These are phyloP conservation scores for Tridacna crocea DNA, from an alignment of 2,888 invertebrate genomes.

Conservation along the genomic window DNA sequence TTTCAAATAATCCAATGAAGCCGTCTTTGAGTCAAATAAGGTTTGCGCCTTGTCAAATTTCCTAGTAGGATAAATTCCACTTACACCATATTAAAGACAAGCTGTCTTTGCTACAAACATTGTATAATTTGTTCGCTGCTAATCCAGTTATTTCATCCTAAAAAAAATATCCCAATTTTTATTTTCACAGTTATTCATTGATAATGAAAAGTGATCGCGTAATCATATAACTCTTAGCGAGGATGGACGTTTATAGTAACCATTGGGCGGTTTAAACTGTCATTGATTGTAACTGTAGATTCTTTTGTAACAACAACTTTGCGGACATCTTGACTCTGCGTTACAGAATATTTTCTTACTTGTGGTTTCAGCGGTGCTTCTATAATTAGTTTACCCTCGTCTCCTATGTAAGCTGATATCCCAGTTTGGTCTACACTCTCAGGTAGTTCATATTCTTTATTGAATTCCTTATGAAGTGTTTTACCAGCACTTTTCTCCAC, in stretches of 20 bases:
- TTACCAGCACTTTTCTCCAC: constrained; percentile 81
- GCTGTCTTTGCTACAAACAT: too few species aligned
- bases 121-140: too few species aligned
- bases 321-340: constrained; percentile 79
- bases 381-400: constrained; percentile 82
- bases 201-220: too few species aligned
- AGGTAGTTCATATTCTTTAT: constrained; percentile 83
- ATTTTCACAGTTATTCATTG: too few species aligned
- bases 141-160: too few species aligned
- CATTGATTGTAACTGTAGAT: constrained; percentile 77
- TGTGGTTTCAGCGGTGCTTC: constrained; percentile 82
- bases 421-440: constrained; percentile 82
- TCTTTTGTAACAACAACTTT: constrained; percentile 79
- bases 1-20: too few species aligned
- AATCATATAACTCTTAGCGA: constrained; percentile 50
- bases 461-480: constrained; percentile 83
- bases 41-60: too few species aligned
- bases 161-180: too few species aligned
- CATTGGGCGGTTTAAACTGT: constrained; percentile 75
- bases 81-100: too few species aligned
- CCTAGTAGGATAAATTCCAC: too few species aligned
- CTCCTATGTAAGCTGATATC: constrained; percentile 82
- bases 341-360: constrained; percentile 74
- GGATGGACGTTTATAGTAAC: constrained; percentile 80
- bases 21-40: too few species aligned